Percentiles rank a stretch among this genome's conserved stretches.
phyloP scores from a whole-genome alignment of 2,797 vertebrate genomes.

The Sebastes iracundus region DNA sequence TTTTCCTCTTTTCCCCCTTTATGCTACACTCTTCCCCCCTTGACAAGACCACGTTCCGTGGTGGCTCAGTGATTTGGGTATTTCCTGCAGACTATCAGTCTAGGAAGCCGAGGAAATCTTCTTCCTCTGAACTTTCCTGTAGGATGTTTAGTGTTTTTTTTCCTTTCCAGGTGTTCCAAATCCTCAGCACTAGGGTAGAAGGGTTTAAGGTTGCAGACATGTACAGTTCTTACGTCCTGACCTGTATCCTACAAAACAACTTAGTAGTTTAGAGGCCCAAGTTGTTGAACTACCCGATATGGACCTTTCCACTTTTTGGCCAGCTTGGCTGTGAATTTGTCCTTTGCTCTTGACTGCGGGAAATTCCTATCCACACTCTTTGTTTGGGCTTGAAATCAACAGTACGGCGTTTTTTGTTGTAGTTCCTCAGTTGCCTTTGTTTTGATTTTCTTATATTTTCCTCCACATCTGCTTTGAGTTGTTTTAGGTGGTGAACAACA shows the following conservation, averaged over 20 bases:
- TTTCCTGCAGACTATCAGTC: neutral
- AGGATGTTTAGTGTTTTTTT: neutral
- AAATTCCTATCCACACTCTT: neutral
- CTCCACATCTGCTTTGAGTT: neutral
- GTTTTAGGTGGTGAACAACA: neutral
- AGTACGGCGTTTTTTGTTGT: neutral
- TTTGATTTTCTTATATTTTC: neutral
- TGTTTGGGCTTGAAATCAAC: neutral
- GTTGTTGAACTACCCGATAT: neutral
- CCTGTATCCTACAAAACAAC: neutral
- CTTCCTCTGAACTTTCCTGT: neutral
- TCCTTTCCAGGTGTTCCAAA: neutral
- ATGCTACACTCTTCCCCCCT: no score
- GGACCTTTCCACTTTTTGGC: neutral
- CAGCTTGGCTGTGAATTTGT: neutral
- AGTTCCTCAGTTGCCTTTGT: neutral
- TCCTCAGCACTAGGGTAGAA: neutral
- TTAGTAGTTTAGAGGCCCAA: neutral
- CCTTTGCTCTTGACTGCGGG: neutral
- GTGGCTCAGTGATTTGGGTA: no score
- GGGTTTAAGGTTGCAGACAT: neutral
- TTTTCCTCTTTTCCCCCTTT: no score
- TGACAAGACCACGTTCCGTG: no score
- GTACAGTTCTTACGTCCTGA: neutral
- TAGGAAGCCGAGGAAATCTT: neutral